These are phyloP conservation scores for Hydra vulgaris DNA, from an alignment of 30 jellyfish, hydroid and myxozoan genomes.

Conservation along the genomic window DNA sequence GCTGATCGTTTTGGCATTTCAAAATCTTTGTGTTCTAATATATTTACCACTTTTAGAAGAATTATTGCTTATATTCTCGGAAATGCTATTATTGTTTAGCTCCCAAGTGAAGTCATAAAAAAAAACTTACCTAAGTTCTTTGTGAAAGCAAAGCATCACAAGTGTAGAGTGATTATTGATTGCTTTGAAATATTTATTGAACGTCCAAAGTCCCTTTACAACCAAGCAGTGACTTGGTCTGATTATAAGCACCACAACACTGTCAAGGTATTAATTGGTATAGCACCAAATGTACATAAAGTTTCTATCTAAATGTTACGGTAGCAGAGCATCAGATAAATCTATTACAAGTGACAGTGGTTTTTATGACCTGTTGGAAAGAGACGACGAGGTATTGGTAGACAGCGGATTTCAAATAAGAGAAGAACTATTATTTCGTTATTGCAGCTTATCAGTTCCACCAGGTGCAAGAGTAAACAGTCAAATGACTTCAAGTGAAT, in stretches of 20 bases:
- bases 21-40: slow-evolving; percentile 23
- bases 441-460: slow-evolving; percentile 45
- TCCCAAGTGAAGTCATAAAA: slow-evolving; percentile 23
- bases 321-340: slow-evolving; percentile 49
- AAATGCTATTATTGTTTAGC: slow-evolving; percentile 34
- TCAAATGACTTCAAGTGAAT: slow-evolving; percentile 48
- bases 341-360: slow-evolving; percentile 36
- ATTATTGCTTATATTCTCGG: slow-evolving; percentile 19
- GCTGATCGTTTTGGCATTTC: slow-evolving; percentile 45
- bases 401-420: slow-evolving; percentile 47
- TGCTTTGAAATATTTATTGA: slow-evolving; percentile 48
- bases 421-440: slow-evolving; percentile 32
- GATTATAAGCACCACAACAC: slow-evolving; percentile 55
- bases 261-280: slow-evolving; percentile 29
- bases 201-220: slow-evolving; percentile 38
- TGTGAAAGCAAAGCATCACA: slow-evolving; percentile 15
- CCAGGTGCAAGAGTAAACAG: slow-evolving; percentile 59
- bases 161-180: slow-evolving; percentile 42
- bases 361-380: slow-evolving; percentile 29
- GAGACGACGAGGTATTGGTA: slow-evolving; percentile 56
- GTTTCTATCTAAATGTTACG: slow-evolving; percentile 27
- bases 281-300: slow-evolving; percentile 45
- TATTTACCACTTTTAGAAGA: slow-evolving; percentile 27
- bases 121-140: slow-evolving; percentile 23
- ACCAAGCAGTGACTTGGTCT: slow-evolving; percentile 62